Evolutionary conservation across 2,888 invertebrate species (phyloP).

Genomic region (Schizaphis graminum): DNA sequence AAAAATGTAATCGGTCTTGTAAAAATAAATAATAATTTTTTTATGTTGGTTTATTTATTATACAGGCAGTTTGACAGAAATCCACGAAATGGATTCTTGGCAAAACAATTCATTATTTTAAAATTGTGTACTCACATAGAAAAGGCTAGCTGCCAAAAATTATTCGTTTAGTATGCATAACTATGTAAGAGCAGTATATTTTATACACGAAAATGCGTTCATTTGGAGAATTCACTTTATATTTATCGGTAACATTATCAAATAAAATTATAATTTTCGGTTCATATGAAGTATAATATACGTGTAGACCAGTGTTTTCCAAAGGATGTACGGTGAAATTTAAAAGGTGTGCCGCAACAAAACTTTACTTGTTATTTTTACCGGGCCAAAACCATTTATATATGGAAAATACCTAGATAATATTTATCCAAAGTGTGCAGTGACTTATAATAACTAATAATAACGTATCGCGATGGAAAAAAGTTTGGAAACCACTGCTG

Average conservation of each 20-base stretch:
- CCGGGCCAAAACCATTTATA: too few relatives aligned
- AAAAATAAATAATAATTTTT: background rate
- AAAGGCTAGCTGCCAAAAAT: background rate
- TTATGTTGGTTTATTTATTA: constrained; percentile 14
- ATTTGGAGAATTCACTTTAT: background rate
- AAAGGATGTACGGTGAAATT: too few relatives aligned
- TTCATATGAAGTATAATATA: background rate
- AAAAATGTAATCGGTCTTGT: background rate
- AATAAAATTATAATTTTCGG: background rate
- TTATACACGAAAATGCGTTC: background rate
- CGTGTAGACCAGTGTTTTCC: too few relatives aligned
- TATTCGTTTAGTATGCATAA: background rate
- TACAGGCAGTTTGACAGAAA: background rate
- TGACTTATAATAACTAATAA: too few relatives aligned
- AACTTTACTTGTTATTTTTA: too few relatives aligned
- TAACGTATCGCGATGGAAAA: too few relatives aligned
- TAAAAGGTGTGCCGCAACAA: too few relatives aligned
- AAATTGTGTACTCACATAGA: background rate
- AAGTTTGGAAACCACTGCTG: background rate
- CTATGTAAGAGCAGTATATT: background rate
- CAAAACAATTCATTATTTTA: constrained; percentile 37
- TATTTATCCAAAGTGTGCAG: too few relatives aligned
- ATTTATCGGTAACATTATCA: background rate
- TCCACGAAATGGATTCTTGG: background rate
- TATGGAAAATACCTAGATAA: too few relatives aligned